Percentiles rank a stretch among this genome's conserved stretches.
These are phyloP conservation scores for Hippocampus zosterae DNA, from an alignment of 2,113 vertebrate genomes.

Conservation along the genomic window DNA sequence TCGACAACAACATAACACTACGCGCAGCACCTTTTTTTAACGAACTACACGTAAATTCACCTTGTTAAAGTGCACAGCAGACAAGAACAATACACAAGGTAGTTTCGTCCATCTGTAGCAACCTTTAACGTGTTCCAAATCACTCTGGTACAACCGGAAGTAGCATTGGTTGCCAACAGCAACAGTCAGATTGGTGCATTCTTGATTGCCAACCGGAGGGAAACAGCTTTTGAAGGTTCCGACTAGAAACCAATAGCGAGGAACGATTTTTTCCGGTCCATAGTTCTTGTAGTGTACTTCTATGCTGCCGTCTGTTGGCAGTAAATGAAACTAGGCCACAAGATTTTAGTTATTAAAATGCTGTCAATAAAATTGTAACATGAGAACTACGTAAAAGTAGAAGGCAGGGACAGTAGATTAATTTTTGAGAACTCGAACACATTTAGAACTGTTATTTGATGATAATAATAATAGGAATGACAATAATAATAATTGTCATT, in stretches of 20 bases:
- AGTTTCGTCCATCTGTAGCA: neutral
- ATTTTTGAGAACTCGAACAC: neutral
- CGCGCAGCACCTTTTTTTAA: neutral
- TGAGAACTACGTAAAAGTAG: neutral
- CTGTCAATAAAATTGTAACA: neutral
- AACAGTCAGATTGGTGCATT: constrained; percentile 22
- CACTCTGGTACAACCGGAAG: neutral
- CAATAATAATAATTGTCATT: neutral
- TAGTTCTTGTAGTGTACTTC: too few species aligned
- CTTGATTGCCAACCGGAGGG: constrained; percentile 3
- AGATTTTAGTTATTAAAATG: neutral
- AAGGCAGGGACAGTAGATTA: neutral
- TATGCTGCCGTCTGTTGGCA: constrained; percentile 29
- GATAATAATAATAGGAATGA: neutral
- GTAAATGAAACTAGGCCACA: constrained; percentile 5
- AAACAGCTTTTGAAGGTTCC: constrained; percentile 31
- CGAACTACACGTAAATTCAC: neutral
- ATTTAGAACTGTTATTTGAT: neutral
- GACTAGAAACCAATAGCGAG: constrained; percentile 15
- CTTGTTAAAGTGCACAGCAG: neutral
- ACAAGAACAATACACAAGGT: neutral
- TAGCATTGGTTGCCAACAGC: constrained; percentile 59
- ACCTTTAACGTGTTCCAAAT: neutral
- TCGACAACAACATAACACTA: neutral
- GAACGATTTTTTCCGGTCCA: neutral